phyloP scores from a whole-genome alignment of 2,888 invertebrate species.

The Liopterus haemorrhoidalis region DNA sequence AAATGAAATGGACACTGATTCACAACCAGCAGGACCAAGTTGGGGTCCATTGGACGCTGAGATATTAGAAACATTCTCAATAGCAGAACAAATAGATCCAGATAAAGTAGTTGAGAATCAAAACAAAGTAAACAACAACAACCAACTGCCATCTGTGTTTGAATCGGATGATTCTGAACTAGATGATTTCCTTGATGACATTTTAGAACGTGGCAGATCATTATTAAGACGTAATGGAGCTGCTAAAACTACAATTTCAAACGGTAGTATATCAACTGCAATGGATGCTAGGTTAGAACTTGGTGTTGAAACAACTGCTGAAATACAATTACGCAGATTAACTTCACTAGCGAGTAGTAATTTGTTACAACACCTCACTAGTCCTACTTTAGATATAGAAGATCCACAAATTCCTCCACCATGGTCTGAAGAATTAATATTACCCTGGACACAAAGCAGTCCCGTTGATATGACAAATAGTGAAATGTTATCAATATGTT shows the following conservation, averaged over 20 bases:
- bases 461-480: constrained; percentile 38
- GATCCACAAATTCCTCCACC: constrained; percentile 44
- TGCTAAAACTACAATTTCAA: constrained; percentile 23
- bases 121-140: constrained; percentile 41
- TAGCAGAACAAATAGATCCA: constrained; percentile 35
- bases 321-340: constrained; percentile 66
- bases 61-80: constrained; percentile 36
- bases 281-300: constrained; percentile 73
- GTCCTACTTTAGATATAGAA: constrained; percentile 43
- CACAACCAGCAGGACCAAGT: constrained; percentile 37
- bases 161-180: constrained; percentile 79
- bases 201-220: constrained; percentile 55
- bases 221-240: constrained; percentile 43
- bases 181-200: constrained; percentile 69
- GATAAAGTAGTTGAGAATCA: constrained; percentile 31
- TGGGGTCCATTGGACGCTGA: constrained; percentile 32
- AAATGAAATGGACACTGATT: constrained; percentile 39
- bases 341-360: constrained; percentile 46
- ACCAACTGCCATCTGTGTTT: constrained; percentile 60
- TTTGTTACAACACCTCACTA: constrained; percentile 39
- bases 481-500: constrained; percentile 63
- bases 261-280: constrained; percentile 57
- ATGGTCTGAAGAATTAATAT: constrained; percentile 46
- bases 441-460: constrained; percentile 44
- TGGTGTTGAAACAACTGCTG: constrained; percentile 71